Evolutionary conservation across 1,140 invertebrate species (phyloP).

Genomic region (Lineus longissimus): DNA sequence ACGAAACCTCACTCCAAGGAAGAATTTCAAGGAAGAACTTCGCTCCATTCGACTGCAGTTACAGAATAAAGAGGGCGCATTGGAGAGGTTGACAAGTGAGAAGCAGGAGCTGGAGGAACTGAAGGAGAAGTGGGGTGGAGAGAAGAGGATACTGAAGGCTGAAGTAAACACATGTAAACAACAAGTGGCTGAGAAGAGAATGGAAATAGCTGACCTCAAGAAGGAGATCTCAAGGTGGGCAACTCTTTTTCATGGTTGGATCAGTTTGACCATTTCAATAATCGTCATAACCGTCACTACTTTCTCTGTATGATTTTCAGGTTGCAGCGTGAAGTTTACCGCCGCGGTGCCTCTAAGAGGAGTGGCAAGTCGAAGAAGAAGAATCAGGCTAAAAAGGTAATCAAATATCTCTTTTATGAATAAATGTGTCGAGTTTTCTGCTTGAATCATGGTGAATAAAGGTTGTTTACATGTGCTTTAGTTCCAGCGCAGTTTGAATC

Average conservation of each 20-base stretch:
- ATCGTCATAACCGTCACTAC: too few relatives aligned
- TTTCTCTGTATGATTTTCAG: too few relatives aligned
- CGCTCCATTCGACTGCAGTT: slow-evolving; percentile 20
- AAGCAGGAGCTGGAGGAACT: slow-evolving; percentile 26
- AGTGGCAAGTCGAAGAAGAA: neutral
- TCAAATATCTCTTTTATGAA: too few relatives aligned
- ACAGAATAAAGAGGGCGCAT: slow-evolving; percentile 32
- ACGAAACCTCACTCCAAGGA: too few relatives aligned
- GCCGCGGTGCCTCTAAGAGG: neutral
- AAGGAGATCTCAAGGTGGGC: slow-evolving; percentile 37
- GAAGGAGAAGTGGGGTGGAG: slow-evolving; percentile 30
- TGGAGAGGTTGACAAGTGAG: slow-evolving; percentile 17
- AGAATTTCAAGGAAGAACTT: too few relatives aligned
- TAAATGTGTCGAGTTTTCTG: too few relatives aligned
- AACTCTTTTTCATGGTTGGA: neutral
- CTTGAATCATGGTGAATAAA: too few relatives aligned
- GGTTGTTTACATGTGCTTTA: too few relatives aligned
- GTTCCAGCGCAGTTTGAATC: too few relatives aligned
- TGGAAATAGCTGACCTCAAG: slow-evolving; percentile 40
- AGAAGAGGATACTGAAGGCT: slow-evolving; percentile 39
- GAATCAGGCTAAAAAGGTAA: neutral
- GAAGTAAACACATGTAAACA: slow-evolving; percentile 35
- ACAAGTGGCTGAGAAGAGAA: slow-evolving; percentile 36
- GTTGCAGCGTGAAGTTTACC: neutral
- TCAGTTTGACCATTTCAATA: slow-evolving; percentile 1